A percentile compares a stretch with the other conserved stretches of the same genome.
Evolutionary conservation across 2,797 vertebrate genomes (phyloP).

Genomic region (Tangara arthus): DNA sequence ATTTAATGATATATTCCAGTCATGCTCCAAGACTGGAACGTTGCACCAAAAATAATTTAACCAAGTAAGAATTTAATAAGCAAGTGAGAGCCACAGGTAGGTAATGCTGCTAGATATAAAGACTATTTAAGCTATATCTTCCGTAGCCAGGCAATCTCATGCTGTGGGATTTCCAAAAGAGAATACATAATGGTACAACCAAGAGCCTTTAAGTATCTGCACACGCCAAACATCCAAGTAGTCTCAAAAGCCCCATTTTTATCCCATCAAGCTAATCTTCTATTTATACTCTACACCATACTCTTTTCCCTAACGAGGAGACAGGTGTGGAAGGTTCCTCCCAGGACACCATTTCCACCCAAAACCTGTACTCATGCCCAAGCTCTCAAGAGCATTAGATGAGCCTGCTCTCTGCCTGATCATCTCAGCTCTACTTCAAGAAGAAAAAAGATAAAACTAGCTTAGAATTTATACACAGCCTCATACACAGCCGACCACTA

Average conservation of each 20-base stretch:
- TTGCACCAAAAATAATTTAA: not conserved
- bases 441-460: not conserved
- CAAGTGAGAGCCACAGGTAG: not conserved
- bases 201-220: not conserved
- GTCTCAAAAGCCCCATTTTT: not conserved
- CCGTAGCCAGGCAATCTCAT: not conserved
- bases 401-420: not conserved
- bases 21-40: not conserved
- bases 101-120: not conserved
- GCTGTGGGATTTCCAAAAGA: not conserved
- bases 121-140: not conserved
- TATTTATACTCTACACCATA: not conserved
- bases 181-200: not conserved
- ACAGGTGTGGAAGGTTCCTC: not conserved
- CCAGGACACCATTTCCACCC: not conserved
- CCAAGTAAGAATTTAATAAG: not conserved
- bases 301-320: not conserved
- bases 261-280: not conserved
- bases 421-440: not conserved
- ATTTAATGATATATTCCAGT: not conserved
- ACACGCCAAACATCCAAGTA: not conserved
- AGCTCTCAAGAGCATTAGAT: not conserved
- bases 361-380: not conserved
- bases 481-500: accelerated
- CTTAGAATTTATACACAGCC: not conserved